phyloP scores from a whole-genome alignment of 2,888 invertebrate species.

The Neoascia interrupta region DNA sequence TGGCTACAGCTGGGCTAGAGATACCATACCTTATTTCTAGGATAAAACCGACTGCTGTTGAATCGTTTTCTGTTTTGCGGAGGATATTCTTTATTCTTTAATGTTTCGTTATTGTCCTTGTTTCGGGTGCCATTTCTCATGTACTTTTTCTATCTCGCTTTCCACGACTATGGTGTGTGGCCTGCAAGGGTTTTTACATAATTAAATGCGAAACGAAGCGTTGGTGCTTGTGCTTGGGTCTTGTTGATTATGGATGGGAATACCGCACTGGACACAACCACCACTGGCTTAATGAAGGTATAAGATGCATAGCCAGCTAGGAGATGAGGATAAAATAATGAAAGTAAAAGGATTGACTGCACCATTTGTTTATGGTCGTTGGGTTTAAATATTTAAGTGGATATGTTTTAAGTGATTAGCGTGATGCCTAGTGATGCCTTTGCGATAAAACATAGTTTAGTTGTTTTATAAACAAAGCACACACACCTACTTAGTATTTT shows the following conservation, averaged over 20 bases:
- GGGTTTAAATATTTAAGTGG: neutral
- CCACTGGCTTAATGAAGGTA: slow-evolving; percentile 27
- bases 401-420: neutral
- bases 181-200: slow-evolving; percentile 44
- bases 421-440: neutral
- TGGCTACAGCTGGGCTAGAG: slow-evolving; percentile 48
- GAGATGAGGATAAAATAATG: slow-evolving; percentile 1
- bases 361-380: neutral
- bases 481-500: too few relatives aligned
- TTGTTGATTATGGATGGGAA: slow-evolving; percentile 24
- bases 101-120: slow-evolving; percentile 60
- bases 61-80: slow-evolving; percentile 30
- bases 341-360: neutral
- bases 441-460: too few relatives aligned
- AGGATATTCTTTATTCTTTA: slow-evolving; percentile 49
- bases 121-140: slow-evolving; percentile 61
- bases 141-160: slow-evolving; percentile 17
- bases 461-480: too few relatives aligned
- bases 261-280: slow-evolving; percentile 40
- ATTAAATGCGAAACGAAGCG: slow-evolving; percentile 51
- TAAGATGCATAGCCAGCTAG: neutral
- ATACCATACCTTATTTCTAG: slow-evolving; percentile 30
- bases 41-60: slow-evolving; percentile 42
- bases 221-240: slow-evolving; percentile 5
- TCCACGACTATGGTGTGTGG: neutral